Conservation (phyloP, 2,113 vertebrate species). For the Pycnonotus jocosus region DNA sequence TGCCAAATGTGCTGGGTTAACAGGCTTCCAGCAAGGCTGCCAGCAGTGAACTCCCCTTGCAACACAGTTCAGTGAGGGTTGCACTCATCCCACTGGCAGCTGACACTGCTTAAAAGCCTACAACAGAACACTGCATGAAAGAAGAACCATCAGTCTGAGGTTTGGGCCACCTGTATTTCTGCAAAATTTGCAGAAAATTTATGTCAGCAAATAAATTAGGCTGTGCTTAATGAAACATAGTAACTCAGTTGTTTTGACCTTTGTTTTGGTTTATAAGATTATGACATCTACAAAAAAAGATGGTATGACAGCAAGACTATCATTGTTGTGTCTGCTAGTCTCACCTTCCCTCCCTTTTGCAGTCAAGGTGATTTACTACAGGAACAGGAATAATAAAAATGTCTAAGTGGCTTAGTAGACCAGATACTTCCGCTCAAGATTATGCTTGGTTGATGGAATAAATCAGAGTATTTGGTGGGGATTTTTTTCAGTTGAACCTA, state of each 20-base stretch:
- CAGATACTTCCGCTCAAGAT: background rate
- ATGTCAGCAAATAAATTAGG: background rate
- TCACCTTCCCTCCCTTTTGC: background rate
- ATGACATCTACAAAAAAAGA: background rate
- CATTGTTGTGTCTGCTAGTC: background rate
- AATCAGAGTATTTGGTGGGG: background rate
- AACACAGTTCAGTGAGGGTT: background rate
- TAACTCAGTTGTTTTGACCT: background rate
- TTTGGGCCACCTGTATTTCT: background rate
- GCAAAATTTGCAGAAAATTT: background rate
- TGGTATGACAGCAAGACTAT: background rate
- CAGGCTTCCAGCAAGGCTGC: background rate
- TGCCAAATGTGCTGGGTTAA: background rate
- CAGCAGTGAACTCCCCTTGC: background rate
- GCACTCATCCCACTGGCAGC: background rate
- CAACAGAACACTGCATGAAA: background rate
- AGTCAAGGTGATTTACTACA: background rate
- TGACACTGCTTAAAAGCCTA: background rate
- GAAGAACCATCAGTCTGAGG: background rate
- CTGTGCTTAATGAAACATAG: background rate
- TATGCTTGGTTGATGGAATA: background rate
- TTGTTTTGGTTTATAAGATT: background rate
- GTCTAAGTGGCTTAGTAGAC: background rate
- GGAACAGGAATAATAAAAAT: background rate
- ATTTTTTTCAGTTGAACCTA: background rate